phyloP scores from a whole-genome alignment of 2,888 invertebrate species.

The Cephus pygmeus region DNA sequence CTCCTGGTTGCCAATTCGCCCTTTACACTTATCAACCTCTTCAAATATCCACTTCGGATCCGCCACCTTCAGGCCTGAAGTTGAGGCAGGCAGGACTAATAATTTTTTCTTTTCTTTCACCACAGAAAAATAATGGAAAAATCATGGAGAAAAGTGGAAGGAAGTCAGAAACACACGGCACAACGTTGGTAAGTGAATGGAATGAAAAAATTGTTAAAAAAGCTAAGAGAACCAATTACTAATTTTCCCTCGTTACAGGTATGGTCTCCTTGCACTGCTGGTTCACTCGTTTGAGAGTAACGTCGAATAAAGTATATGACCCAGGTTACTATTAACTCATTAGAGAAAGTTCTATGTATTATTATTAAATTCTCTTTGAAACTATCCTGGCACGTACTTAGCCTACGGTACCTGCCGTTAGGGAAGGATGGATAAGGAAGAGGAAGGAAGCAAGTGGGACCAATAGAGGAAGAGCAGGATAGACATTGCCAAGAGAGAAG shows the following conservation, averaged over 20 bases:
- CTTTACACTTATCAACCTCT: not conserved
- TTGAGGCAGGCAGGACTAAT: not conserved
- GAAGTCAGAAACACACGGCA: too few species aligned
- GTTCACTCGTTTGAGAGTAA: constrained; percentile 25
- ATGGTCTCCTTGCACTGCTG: not conserved
- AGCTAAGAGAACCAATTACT: not conserved
- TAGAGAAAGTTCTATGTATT: constrained; percentile 55
- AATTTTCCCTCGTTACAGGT: not conserved
- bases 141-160: not conserved
- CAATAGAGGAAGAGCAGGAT: constrained; percentile 6
- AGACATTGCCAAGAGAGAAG: constrained; percentile 34
- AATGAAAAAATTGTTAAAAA: not conserved
- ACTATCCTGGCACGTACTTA: constrained; percentile 41
- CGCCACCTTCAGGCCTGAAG: too few species aligned
- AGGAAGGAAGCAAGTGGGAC: constrained; percentile 24
- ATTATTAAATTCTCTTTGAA: constrained; percentile 63
- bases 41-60: not conserved
- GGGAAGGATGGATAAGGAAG: constrained; percentile 36
- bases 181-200: not conserved
- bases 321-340: constrained; percentile 62
- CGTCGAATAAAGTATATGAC: constrained; percentile 50
- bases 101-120: not conserved
- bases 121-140: not conserved
- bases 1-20: constrained; percentile 1
- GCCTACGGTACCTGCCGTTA: constrained; percentile 36